Base-by-base conservation (phyloP, 2,888 invertebrate species). In the Nemotelus pantherinus region DNA sequence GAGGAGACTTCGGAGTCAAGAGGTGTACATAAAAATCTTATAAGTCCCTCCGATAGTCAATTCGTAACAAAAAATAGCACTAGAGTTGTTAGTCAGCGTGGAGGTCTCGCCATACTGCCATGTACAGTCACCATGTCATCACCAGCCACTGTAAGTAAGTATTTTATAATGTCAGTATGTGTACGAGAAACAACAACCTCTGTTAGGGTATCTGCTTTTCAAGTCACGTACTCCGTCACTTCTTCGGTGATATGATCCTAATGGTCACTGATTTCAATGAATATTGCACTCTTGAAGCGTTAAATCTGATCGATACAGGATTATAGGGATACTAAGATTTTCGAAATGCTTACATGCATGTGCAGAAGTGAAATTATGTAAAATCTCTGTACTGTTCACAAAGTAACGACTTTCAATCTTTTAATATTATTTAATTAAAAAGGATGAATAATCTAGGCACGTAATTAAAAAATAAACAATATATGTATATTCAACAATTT, bases 71-170 rank as follows among this genome's bases (percentile, higher is more conserved):
- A 81, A 79, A 81, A 81, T 78, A 81, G 75, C 77, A 81, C 80
- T 57, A 77, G 80, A 57, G 80, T 81, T 76, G 80, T 81, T 75
- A 80, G 80, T 72, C 81, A 81, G 77, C 68, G 80, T 25, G 81
- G 81, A 41, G 81, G 81, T 67, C 79, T 81, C 45, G 81, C 81
- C 45, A 79, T 81, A 76, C 75, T 81, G 48, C 81, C 81, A 74
- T 81, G 81, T 71, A 80, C 80, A 44, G 81, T 81, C 50, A 80
- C 80, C 72, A 80, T 80, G 80, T 77, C 80, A 80, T 78, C 80
- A 81, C 81, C 80, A 81, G 81, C 80, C 80, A 81, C 81, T 80
- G 81, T 81, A 81, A 80, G 81, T 81, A 81, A 81, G 81, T 81
- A 81, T 80, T 81, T 81, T 77, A 80, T 80, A 79, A 9, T 70